Evolutionary conservation across 2,797 vertebrate genomes (phyloP), one percentile per base, ranked within the genome.

Genomic region (Pterois miles): DNA sequence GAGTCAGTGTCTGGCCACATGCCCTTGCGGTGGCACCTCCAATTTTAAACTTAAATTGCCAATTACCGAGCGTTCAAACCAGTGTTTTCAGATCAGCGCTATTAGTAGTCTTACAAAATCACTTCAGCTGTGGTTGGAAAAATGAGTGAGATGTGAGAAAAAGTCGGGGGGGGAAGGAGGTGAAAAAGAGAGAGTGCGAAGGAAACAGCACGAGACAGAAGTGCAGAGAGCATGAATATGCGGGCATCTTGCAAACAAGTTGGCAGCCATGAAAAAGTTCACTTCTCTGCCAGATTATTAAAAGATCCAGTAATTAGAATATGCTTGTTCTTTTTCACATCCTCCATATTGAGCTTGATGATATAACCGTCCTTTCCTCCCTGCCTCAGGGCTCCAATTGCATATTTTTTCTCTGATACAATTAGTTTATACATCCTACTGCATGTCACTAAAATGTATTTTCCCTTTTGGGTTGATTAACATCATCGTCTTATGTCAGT

Each of bases 91-190:
- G 36, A 80, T 76, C 29, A 69, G 38, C 62, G 53, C 69, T 63
- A 66, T 85, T 68, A 77, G 76, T 34, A 74, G 71, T 58, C 23
- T 69, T 5, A 67, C 70, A 70, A 74, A 80, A 82, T 86, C 70
- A 81, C 83, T 62, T 67, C 34, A 60, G 36, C 38, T 7, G 25
- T 12, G 11, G n/a, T 31, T 54, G 57, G 63, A 64, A 73, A 72
- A 83, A 65, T 59, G 25, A 79, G 73, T 62, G 60, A 74, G 65
- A 82, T 3, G 71, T 83, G 74, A 46, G 64, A 71, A 31, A 62
- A 50, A 43, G 54, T 64, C 20, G 46, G 22, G 46, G 40, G 23
- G 18, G 13, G 57, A 31, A 34, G 69, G 34, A 43, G 60, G 69
- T 66, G 74, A 58, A 76, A 68, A 78, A 34, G 54, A 62, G 29